phyloP scores from a whole-genome alignment of 2,797 vertebrate species.

The Gymnoscopelus microlampas region DNA sequence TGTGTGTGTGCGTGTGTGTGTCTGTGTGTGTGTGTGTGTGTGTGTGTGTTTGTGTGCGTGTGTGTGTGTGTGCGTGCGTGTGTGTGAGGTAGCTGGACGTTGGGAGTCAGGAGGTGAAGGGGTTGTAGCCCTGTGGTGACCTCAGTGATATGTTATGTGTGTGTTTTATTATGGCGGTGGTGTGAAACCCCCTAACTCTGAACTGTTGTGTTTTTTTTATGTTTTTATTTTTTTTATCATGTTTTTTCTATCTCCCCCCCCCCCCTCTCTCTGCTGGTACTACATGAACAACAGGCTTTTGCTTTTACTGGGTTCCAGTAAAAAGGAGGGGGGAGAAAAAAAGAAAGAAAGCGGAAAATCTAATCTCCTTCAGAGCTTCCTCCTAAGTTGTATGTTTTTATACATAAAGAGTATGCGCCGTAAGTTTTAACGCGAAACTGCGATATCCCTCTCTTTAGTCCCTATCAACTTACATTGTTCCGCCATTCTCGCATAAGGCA shows the following conservation, averaged over 20 bases:
- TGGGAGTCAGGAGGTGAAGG: slow-evolving; percentile 38
- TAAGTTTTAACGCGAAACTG: slow-evolving; percentile 5
- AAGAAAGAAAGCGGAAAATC: not conserved
- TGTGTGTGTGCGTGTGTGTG: slow-evolving; percentile 56
- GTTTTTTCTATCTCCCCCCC: no score
- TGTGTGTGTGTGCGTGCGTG: not conserved
- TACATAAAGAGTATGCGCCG: not conserved
- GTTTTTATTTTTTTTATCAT: no score
- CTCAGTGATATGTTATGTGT: slow-evolving; percentile 37
- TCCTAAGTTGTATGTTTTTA: not conserved
- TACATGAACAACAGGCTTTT: slow-evolving; percentile 20
- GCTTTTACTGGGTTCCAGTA: not conserved
- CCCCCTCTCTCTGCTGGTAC: slow-evolving; percentile 4
- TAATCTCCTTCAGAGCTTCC: not conserved
- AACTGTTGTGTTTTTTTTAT: slow-evolving; percentile 36
- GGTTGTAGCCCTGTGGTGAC: slow-evolving; percentile 26
- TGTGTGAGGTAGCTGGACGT: slow-evolving; percentile 18
- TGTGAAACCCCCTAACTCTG: slow-evolving; percentile 58
- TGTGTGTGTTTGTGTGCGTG: not conserved
- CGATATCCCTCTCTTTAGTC: not conserved
- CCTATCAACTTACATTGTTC: slow-evolving; percentile 18
- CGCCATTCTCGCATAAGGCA: slow-evolving; percentile 4
- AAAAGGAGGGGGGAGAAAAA: no score
- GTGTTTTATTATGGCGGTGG: slow-evolving; percentile 52
- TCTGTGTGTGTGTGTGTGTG: slow-evolving; percentile 39